Evolutionary conservation across 2,888 invertebrate genomes (phyloP).

Genomic region (Oligia strigilis): DNA sequence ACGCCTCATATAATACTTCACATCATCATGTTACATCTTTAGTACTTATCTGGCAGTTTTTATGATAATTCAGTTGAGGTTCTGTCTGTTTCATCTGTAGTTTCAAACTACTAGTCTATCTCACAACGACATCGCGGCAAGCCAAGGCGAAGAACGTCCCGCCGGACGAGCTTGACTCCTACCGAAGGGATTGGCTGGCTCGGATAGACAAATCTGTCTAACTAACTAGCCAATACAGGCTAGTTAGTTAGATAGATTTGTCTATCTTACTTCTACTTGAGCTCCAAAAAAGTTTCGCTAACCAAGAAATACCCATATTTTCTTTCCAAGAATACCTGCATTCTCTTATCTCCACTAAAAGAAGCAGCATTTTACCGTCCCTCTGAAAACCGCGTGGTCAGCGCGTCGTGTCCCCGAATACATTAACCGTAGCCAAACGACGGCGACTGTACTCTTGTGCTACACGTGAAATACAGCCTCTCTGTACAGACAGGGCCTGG

Average conservation of each 20-base stretch:
- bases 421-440: slow-evolving; percentile 73
- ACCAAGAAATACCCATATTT: too few relatives aligned
- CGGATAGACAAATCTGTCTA: too few relatives aligned
- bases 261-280: background rate
- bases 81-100: too few relatives aligned
- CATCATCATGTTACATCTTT: too few relatives aligned
- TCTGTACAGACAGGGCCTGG: background rate
- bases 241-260: background rate
- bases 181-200: background rate
- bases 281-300: background rate
- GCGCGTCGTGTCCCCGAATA: slow-evolving; percentile 82
- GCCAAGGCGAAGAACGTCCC: too few relatives aligned
- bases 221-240: background rate
- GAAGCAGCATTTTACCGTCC: slow-evolving; percentile 57
- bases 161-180: background rate
- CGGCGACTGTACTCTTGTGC: slow-evolving; percentile 65
- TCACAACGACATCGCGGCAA: background rate
- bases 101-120: background rate
- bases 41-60: too few relatives aligned
- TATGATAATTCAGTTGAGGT: too few relatives aligned
- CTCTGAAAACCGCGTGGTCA: slow-evolving; percentile 74
- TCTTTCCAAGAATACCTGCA: too few relatives aligned
- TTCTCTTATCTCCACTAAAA: background rate
- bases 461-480: slow-evolving; percentile 61
- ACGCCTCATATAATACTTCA: too few relatives aligned